Evolutionary conservation across 1,140 invertebrate species (phyloP), one percentile per base, ranked within the genome.

Genomic region (Formica exsecta): DNA sequence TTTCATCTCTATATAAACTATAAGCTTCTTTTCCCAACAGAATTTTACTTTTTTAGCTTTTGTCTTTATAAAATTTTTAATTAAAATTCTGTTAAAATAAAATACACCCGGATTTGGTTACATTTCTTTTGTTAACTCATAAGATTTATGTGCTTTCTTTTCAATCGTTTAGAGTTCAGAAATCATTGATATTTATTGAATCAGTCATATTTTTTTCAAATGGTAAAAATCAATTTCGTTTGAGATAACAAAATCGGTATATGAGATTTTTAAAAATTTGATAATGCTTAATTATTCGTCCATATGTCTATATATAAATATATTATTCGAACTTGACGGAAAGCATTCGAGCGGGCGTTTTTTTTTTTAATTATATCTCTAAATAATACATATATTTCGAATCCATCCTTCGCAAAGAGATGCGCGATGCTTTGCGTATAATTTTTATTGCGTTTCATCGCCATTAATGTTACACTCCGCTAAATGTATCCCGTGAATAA

Each of bases 401-500:
- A 73, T 81, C 54, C 51, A 57, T 70, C 11, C 36, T 25, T 25
- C 68, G 79, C 38, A 73, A 73, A 73, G 38, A 7, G 79, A 48
- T 25, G 41, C 38, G 68, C 51, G 19, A 71, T 77, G 71, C 81
- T 77, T 85, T 59, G 59, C 81, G 22, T 77, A 85, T 85, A 65
- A 85, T 77, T 85, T 85, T 85, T 75, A 77, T 76, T 29, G 61
- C 36, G 71, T 48, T 75, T 73, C 73, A 65, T 75, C 61, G 81
- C 19, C 61, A 85, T 85, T 76, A 85, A 85, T 85, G 41, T 85
- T 85, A 85, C 59, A 77, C 32, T 51, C 73, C 61, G 61, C 59
- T 77, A 85, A 85, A 85, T 85, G 71, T 77, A 85, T 66, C 73
- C 16, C 41, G 71, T 85, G 73, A 85, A 77, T 85, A 77, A 77